Evolutionary conservation across 2,113 vertebrate genomes (phyloP).

Genomic region (Lates calcarifer): DNA sequence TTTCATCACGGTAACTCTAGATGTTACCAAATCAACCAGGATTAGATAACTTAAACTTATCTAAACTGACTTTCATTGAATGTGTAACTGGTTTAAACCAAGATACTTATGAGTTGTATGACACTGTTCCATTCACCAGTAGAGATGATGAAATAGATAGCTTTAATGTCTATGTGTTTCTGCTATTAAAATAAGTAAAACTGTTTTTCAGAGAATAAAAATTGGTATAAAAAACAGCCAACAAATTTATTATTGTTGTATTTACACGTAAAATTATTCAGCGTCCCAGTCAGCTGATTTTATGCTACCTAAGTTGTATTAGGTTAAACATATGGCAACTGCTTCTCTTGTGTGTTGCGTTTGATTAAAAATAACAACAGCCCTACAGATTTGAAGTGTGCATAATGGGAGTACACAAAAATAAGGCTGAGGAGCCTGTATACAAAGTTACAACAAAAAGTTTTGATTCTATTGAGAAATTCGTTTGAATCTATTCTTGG

Average conservation of each 20-base stretch:
- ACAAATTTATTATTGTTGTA: background rate
- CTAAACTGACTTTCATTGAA: background rate
- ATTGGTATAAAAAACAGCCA: background rate
- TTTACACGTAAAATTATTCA: background rate
- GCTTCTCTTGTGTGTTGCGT: background rate
- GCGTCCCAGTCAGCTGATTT: background rate
- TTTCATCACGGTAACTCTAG: background rate
- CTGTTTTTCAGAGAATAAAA: background rate
- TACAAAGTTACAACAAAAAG: constrained; percentile 5
- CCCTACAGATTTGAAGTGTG: background rate
- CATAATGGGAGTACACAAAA: background rate
- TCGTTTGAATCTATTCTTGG: constrained; percentile 17
- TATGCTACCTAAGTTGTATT: background rate
- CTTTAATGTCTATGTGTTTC: background rate
- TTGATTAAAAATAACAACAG: background rate
- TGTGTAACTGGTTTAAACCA: background rate
- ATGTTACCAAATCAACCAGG: background rate
- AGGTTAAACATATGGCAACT: background rate
- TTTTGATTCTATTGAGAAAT: constrained; percentile 23
- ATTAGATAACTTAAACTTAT: background rate
- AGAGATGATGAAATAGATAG: background rate
- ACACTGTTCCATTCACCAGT: background rate
- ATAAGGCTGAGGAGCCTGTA: background rate
- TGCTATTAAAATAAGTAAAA: background rate
- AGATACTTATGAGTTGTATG: background rate